phyloP scores from a whole-genome alignment of 2,797 vertebrate genomes.

The Orestias chungarensis region DNA sequence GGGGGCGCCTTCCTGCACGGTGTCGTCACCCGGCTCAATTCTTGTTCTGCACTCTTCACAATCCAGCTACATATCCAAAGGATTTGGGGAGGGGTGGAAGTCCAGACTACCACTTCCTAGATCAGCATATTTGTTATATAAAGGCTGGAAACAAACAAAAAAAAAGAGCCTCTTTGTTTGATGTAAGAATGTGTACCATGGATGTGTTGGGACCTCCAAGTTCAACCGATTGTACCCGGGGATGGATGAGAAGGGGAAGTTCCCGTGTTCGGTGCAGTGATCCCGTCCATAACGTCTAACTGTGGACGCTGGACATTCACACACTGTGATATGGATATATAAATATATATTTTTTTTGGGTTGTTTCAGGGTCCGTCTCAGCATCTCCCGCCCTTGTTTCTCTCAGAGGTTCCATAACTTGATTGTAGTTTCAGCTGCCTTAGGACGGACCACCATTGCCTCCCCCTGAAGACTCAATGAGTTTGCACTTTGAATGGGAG shows the following conservation, averaged over 20 bases:
- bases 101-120: conserved; percentile 43
- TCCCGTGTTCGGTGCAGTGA: conserved; percentile 54
- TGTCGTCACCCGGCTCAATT: conserved; percentile 19
- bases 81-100: conserved; percentile 25
- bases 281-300: conserved; percentile 52
- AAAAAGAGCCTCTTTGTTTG: conserved; percentile 51
- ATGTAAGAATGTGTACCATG: conserved; percentile 65
- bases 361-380: conserved; percentile 54
- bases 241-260: conserved; percentile 47
- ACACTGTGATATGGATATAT: conserved; percentile 74
- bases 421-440: conserved; percentile 69
- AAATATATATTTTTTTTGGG: conserved; percentile 29
- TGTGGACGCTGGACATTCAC: conserved; percentile 61
- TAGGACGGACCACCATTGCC: conserved; percentile 43
- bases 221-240: conserved; percentile 63
- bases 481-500: conserved; percentile 50
- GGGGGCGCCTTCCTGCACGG: conserved; percentile 29
- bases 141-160: conserved; percentile 23
- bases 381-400: conserved; percentile 32
- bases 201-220: conserved; percentile 51
- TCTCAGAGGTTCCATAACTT: conserved; percentile 69
- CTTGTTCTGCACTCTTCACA: conserved; percentile 60
- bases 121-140: conserved; percentile 68
- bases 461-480: conserved; percentile 47
- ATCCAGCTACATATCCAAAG: conserved; percentile 66